phyloP scores from a whole-genome alignment of 2,888 invertebrate genomes.

The Adelognathus sp. region DNA sequence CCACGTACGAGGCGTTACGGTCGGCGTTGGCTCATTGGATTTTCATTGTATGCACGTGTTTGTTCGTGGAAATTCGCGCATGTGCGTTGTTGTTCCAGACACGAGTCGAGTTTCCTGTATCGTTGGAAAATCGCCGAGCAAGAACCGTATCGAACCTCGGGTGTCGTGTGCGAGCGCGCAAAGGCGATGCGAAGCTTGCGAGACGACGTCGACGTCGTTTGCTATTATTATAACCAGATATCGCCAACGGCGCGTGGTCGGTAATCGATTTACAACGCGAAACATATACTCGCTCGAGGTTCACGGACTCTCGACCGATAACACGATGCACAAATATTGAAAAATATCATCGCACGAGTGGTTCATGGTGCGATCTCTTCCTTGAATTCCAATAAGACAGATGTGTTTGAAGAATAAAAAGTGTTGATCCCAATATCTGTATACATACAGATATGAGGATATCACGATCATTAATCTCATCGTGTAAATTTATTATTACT shows the following conservation, averaged over 20 bases:
- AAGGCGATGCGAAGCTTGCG: too few relatives aligned
- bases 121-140: conserved; percentile 16
- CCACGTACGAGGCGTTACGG: conserved; percentile 32
- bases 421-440: too few relatives aligned
- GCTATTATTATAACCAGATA: neutral
- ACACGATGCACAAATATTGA: neutral
- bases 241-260: neutral
- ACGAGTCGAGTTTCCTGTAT: conserved; percentile 8
- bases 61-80: conserved; percentile 25
- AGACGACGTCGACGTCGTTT: too few relatives aligned
- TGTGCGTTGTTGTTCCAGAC: conserved; percentile 13
- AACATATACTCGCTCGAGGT: neutral
- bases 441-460: too few relatives aligned
- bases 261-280: neutral
- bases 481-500: too few relatives aligned
- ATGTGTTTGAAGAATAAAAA: too few relatives aligned
- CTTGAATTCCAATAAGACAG: neutral
- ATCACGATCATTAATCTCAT: too few relatives aligned
- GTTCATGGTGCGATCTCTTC: neutral
- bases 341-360: neutral
- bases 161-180: conserved; percentile 1
- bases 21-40: conserved; percentile 44
- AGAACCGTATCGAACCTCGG: neutral
- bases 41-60: conserved; percentile 43
- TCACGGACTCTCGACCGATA: neutral